phyloP scores from a whole-genome alignment of 2,113 vertebrate species.

The Brachypteracias leptosomus region DNA sequence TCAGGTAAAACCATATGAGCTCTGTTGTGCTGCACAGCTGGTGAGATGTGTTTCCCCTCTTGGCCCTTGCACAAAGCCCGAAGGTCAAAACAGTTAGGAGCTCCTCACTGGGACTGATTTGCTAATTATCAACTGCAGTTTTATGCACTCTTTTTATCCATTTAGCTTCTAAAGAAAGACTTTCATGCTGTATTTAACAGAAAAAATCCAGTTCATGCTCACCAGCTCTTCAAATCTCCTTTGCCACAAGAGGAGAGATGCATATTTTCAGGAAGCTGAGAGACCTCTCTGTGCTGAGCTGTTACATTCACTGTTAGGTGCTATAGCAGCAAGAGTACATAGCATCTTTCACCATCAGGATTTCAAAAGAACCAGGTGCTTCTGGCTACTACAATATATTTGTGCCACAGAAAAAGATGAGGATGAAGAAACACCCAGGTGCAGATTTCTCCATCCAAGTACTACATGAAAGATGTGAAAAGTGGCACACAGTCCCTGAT shows the following conservation, averaged over 20 bases:
- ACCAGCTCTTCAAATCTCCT: background rate
- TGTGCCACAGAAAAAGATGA: background rate
- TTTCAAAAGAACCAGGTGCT: background rate
- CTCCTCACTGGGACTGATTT: background rate
- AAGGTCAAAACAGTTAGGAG: slow-evolving; percentile 8
- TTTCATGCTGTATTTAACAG: slow-evolving; percentile 24
- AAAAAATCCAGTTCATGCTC: background rate
- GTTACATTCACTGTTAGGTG: background rate
- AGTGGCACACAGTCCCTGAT: background rate
- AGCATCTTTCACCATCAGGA: background rate
- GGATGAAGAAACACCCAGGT: background rate
- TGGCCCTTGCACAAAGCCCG: background rate
- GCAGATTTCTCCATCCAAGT: background rate
- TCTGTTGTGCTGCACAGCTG: background rate
- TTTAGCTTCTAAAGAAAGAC: slow-evolving; percentile 42
- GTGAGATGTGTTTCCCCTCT: background rate
- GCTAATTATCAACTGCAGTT: slow-evolving; percentile 33
- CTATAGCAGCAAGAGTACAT: background rate
- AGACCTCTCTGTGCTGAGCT: background rate
- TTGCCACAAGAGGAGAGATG: background rate
- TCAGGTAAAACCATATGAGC: background rate
- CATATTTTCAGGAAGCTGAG: background rate
- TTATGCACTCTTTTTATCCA: slow-evolving; percentile 43
- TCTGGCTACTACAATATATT: background rate
- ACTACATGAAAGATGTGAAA: rapidly evolving